Base-by-base conservation (phyloP, 1,140 invertebrate genomes). In the Hesperophylax magnus region DNA sequence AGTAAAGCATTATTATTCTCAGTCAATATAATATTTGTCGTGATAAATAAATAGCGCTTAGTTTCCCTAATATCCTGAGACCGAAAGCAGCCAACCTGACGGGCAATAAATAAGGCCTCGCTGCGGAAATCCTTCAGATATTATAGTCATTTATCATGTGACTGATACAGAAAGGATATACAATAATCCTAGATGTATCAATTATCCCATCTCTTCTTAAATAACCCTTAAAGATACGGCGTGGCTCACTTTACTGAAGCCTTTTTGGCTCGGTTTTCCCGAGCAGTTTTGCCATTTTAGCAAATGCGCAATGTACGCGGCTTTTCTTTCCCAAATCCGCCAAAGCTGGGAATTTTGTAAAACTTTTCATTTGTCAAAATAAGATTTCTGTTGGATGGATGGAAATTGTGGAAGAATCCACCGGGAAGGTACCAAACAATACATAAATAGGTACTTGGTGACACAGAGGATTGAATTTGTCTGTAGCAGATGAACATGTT, bases 131-230 rank as follows among this genome's bases (percentile, higher is more conserved):
- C 18, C 18, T 18, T 65, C 61, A 22, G 18, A 31, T 65, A 31
- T 65, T 71, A 24, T 34, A 22, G 39, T 53, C 6, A 71, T 71
- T 71, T 47, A 71, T 71, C 67, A 71, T 20, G 67, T 39, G 6
- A 52, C 67, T 39, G 67, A 20, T 53, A 71, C n/a, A 47, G 22
- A 11, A 67, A 24, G 67, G 67, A 71, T 71, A 47, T 14, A 24
- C n/a, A 47, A 47, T 71, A 71, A 71, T 71, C 67, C 67, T 6
- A 18, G 39, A 71, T 53, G 18, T 71, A 71, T 71, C 67, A 71
- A 71, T 71, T 71, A 71, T 47, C 31, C 31, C n/a, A 52, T 71
- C 31, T 22, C 24, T 4, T 27, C 63, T n/a, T 27, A n/a, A 67
- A 47, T 14, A 34, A 27, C 63, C 17, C 63, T 31, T 15, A n/a